Conservation (phyloP, 2,113 vertebrate genomes). For the Chrysochloris asiatica region DNA sequence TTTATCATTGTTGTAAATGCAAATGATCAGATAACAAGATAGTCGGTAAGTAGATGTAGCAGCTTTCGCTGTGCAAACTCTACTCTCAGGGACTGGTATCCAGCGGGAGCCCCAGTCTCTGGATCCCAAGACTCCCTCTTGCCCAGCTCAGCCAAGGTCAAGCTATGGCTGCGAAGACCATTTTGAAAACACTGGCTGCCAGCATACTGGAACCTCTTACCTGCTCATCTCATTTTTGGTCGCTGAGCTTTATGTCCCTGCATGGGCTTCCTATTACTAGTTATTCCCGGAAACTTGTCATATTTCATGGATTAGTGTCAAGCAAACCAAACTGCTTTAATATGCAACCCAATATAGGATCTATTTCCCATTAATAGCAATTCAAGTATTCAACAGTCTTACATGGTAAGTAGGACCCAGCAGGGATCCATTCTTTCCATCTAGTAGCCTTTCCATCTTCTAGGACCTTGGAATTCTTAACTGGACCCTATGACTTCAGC, state of each 20-base stretch:
- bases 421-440: not conserved
- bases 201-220: not conserved
- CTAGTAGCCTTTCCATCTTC: not conserved
- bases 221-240: constrained; percentile 8
- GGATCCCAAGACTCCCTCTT: not conserved
- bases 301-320: not conserved
- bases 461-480: not conserved
- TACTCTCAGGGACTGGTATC: not conserved
- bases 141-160: not conserved
- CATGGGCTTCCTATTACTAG: not conserved
- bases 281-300: not conserved
- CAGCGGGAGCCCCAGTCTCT: not conserved
- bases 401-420: not conserved
- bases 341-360: not conserved
- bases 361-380: not conserved
- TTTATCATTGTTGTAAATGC: no score
- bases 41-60: not conserved
- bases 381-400: not conserved
- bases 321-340: not conserved
- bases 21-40: no score
- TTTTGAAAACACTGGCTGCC: not conserved
- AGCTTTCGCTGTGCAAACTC: not conserved
- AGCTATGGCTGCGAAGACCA: not conserved
- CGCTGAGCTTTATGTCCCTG: not conserved
- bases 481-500: not conserved